Evolutionary conservation across 2,113 vertebrate genomes (phyloP).

Genomic region (Pseudorhombus dupliciocellatus): DNA sequence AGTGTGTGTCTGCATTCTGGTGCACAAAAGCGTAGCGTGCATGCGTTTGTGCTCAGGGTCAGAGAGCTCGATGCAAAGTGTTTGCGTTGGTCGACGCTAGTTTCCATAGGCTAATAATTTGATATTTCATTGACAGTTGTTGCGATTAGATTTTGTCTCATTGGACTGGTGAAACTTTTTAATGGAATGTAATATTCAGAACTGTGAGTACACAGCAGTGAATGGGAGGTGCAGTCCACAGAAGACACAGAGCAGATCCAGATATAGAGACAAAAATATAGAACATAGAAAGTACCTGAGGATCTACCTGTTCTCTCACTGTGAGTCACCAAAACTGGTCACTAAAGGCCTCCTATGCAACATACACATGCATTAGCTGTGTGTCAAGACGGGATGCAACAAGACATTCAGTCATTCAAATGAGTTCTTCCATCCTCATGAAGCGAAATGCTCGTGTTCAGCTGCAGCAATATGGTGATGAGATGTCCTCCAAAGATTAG

Average conservation of each 20-base stretch:
- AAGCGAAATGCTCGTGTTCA: no score
- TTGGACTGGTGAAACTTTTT: background rate
- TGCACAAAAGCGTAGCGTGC: constrained; percentile 1
- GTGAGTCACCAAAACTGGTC: constrained; percentile 3
- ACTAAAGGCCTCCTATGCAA: background rate
- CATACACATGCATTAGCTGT: background rate
- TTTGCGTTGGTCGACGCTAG: no score
- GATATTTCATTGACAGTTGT: background rate
- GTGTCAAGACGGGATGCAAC: no score
- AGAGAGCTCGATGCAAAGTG: background rate
- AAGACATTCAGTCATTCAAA: no score
- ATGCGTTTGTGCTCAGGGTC: constrained; percentile 12
- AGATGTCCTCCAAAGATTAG: background rate
- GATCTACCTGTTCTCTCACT: constrained; percentile 9
- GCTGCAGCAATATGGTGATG: no score
- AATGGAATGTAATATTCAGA: background rate
- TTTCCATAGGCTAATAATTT: background rate
- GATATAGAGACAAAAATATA: constrained; percentile 4
- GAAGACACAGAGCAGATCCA: background rate
- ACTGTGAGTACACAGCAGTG: background rate
- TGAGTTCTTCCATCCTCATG: no score
- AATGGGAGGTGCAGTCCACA: constrained; percentile 13
- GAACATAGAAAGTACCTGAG: constrained; percentile 22
- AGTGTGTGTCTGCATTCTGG: constrained; percentile 18
- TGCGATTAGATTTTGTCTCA: background rate